These are phyloP conservation scores for Cosmia pyralina DNA, from an alignment of 2,888 invertebrate genomes.

Conservation along the genomic window DNA sequence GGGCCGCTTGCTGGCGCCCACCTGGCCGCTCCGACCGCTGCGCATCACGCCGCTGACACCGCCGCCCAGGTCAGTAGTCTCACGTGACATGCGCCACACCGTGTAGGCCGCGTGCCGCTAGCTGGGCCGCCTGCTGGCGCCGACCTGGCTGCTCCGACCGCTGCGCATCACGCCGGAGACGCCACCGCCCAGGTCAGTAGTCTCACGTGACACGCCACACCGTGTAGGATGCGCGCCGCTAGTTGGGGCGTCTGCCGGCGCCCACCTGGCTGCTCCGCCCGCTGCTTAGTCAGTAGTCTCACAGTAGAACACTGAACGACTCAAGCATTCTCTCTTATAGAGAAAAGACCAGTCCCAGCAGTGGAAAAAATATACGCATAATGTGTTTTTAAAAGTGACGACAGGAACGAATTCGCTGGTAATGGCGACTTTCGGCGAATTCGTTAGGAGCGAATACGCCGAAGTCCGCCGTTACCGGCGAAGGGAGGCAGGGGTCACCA, in stretches of 20 bases:
- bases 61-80: constrained; percentile 95
- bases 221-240: constrained; percentile 94
- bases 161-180: constrained; percentile 91
- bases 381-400: not conserved
- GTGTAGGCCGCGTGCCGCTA: constrained; percentile 94
- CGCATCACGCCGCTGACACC: constrained; percentile 92
- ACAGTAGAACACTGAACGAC: not conserved
- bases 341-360: not conserved
- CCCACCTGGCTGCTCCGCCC: constrained; percentile 93
- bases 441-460: too few species aligned
- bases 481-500: too few species aligned
- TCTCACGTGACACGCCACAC: too few species aligned
- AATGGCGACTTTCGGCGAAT: too few species aligned
- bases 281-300: too few species aligned
- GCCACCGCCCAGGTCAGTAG: constrained; percentile 95
- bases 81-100: constrained; percentile 99
- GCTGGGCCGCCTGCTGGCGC: constrained; percentile 88
- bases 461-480: too few species aligned
- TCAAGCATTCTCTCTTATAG: not conserved
- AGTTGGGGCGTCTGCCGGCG: constrained; percentile 89
- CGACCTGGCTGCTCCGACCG: constrained; percentile 93
- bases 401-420: too few species aligned
- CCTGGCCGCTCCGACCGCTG: constrained; percentile 94
- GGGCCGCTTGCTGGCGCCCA: constrained; percentile 87
- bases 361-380: not conserved